Base-by-base conservation (phyloP, 2,797 vertebrate species). In the Neomorphus geoffroyi region DNA sequence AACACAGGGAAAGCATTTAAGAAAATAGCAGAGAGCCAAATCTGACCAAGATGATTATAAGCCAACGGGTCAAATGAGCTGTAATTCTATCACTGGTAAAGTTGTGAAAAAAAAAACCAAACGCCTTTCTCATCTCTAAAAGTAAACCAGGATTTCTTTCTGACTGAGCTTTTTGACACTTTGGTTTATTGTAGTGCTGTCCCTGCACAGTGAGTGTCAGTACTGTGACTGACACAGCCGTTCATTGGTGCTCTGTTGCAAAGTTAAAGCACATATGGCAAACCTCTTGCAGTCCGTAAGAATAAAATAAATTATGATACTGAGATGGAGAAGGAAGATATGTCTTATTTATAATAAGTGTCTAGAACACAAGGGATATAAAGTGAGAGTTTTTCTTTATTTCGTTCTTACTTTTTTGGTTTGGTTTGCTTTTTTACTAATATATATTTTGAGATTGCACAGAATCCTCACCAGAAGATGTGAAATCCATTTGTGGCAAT, bases 371-470 rank as follows among this genome's bases (percentile, higher is more conserved):
- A 98, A 98, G 98, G 98, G 98, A 97, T 98, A 98, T 98, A 98
- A 97, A 97, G 80, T 96, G 93, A 98, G 96, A 98, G 96, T 92
- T 98, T 97, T 98, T 97, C 65, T 80, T 95, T 83, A 1, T 7
- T 84, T 91, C 21, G 6, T 84, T 89, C 71, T 88, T 91, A 96
- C 98, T 97, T 98, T 88, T 88, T 92, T 87, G 45, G 65, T 94
- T 91, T 60, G 45, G 18, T 90, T 95, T 85, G 37, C 13, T 35
- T 94, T 94, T 96, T 98, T 97, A 98, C 98, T 99, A 99, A 99
- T 99, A 98, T 98, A 98, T 99, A 97, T 97, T 98, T 98, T 98
- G 97, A 98, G 97, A 98, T 98, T 98, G 98, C 98, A 99, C 99
- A 99, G 98, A 98, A 98, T 98, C 98, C 98, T 98, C 98, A 97